phyloP scores from a whole-genome alignment of 2,797 vertebrate species.

The Halcyon badia region DNA sequence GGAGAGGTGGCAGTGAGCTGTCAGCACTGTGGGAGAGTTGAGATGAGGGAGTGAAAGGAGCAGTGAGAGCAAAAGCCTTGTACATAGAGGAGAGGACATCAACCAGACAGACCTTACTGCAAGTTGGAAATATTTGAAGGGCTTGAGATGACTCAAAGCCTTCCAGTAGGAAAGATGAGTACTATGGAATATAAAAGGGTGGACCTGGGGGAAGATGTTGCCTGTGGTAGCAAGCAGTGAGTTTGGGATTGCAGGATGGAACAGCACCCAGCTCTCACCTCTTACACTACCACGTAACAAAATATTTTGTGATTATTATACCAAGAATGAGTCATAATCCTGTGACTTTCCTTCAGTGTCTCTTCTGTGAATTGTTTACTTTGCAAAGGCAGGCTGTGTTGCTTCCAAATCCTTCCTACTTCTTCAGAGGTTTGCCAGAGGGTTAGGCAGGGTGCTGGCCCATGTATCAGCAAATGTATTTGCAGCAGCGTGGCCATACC shows the following conservation, averaged over 20 bases:
- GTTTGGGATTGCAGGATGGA: not conserved
- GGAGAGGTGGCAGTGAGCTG: not conserved
- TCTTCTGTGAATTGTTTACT: conserved; percentile 55
- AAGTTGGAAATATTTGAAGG: not conserved
- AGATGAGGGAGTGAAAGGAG: not conserved
- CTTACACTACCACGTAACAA: not conserved
- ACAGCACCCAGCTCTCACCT: not conserved
- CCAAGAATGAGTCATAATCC: not conserved
- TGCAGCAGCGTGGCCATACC: not conserved
- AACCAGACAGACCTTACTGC: not conserved
- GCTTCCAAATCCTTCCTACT: not conserved
- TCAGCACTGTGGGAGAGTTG: not conserved
- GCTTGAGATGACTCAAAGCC: not conserved
- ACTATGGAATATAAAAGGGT: not conserved
- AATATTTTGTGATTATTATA: not conserved
- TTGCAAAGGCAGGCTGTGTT: not conserved
- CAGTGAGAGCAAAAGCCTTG: not conserved
- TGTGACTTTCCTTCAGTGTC: conserved; percentile 11
- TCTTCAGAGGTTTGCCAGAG: not conserved
- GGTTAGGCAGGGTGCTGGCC: not conserved
- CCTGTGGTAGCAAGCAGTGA: not conserved
- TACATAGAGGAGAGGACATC: not conserved
- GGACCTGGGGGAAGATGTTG: not conserved
- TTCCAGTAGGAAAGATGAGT: not conserved
- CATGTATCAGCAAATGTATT: not conserved